These are phyloP conservation scores for Triplophysa bombifrons DNA, from an alignment of 2,797 vertebrate genomes.

Conservation along the genomic window DNA sequence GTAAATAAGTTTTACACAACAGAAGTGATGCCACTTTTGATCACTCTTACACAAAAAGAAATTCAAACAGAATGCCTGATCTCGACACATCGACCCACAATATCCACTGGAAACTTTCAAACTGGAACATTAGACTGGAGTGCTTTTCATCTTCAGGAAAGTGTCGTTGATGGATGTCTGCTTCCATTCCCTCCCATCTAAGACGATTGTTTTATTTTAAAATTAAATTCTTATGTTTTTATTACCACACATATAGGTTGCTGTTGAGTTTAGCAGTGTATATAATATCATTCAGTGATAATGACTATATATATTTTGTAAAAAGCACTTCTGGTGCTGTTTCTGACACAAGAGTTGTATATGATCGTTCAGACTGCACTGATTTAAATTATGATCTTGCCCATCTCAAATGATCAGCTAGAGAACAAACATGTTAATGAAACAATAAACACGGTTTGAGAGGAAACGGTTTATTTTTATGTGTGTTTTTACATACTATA, in stretches of 20 bases:
- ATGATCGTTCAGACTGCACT: constrained; percentile 17
- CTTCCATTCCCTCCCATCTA: background rate
- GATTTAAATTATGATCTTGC: constrained; percentile 16
- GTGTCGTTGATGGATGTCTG: constrained; percentile 1
- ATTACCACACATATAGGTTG: background rate
- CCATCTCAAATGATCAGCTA: background rate
- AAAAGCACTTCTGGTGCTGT: constrained; percentile 1
- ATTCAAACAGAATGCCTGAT: constrained; percentile 1
- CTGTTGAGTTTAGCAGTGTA: constrained; percentile 7
- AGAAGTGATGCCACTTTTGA: constrained; percentile 4
- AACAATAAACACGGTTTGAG: constrained; percentile 39
- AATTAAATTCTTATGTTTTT: background rate
- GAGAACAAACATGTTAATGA: background rate
- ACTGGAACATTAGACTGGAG: constrained; percentile 20
- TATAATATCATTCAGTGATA: constrained; percentile 15
- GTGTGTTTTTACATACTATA: no score
- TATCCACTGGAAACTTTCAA: background rate
- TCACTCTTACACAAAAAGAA: background rate
- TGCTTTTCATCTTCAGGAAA: background rate
- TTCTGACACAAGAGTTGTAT: constrained; percentile 9
- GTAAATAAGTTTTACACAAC: constrained; percentile 71
- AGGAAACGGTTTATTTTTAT: background rate
- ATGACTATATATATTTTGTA: background rate
- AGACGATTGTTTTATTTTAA: constrained; percentile 6
- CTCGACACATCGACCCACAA: background rate